A percentile compares a stretch with the other conserved stretches of the same genome.
Conservation (phyloP, 2,113 vertebrate genomes). For the Ancistrus triradiatus region DNA sequence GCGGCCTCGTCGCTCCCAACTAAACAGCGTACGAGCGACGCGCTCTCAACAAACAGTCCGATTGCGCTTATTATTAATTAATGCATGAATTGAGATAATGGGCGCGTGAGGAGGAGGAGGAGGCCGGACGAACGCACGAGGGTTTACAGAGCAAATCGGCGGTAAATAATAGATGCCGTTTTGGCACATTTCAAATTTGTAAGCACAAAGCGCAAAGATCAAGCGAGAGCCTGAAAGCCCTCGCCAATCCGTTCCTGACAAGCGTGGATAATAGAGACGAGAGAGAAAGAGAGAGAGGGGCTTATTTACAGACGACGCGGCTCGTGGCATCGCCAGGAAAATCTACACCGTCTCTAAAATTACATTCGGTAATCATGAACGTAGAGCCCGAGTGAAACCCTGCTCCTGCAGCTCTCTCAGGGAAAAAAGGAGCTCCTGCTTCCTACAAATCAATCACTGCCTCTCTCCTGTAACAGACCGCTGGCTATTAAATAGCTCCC, state of each 20-base stretch:
- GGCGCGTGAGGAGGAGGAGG: too few relatives aligned
- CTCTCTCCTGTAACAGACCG: slow-evolving; percentile 12
- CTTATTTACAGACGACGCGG: slow-evolving; percentile 69
- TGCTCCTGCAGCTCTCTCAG: background rate
- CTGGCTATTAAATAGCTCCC: slow-evolving; percentile 2
- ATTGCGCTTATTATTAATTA: slow-evolving; percentile 20
- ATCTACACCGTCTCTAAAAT: slow-evolving; percentile 74
- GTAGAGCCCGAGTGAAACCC: slow-evolving; percentile 26
- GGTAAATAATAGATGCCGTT: slow-evolving; percentile 74
- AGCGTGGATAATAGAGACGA: too few relatives aligned
- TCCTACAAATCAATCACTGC: slow-evolving; percentile 7
- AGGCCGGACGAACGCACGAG: too few relatives aligned
- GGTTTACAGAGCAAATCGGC: slow-evolving; percentile 71
- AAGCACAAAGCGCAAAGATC: slow-evolving; percentile 69
- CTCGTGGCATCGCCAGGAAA: slow-evolving; percentile 67
- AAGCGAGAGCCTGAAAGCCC: slow-evolving; percentile 60
- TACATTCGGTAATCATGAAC: slow-evolving; percentile 52
- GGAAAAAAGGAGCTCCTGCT: background rate
- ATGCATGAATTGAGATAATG: too few relatives aligned
- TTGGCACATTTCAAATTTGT: slow-evolving; percentile 70
- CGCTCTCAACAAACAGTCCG: background rate
- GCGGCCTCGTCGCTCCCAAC: too few relatives aligned
- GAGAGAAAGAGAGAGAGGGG: background rate
- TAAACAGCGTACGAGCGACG: too few relatives aligned
- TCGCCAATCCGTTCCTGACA: too few relatives aligned